Evolutionary conservation across 2,113 vertebrate species (phyloP).

Genomic region (Zosterops hypoxanthus): DNA sequence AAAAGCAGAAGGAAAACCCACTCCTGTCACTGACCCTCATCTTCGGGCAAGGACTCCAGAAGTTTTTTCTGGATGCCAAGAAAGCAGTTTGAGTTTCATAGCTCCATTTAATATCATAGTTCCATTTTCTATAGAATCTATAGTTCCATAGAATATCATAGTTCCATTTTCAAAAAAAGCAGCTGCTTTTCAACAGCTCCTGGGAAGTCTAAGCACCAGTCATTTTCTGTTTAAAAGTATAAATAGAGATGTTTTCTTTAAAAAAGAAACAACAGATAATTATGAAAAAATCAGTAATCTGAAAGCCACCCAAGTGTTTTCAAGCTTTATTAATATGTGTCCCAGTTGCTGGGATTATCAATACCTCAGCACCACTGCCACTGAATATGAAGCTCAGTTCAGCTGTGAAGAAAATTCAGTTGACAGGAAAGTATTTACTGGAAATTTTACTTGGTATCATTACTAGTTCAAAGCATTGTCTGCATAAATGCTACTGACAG

Average conservation of each 20-base stretch:
- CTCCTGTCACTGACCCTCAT: not conserved
- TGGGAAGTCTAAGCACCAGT: not conserved
- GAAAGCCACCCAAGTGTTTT: not conserved
- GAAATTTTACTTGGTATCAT: conserved; percentile 13
- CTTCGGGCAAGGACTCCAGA: not conserved
- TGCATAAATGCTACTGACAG: conserved; percentile 37
- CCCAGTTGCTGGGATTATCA: not conserved
- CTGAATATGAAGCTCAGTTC: not conserved
- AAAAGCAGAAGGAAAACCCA: not conserved
- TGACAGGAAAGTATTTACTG: conserved; percentile 1
- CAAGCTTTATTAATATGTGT: not conserved
- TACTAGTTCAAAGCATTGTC: conserved; percentile 49
- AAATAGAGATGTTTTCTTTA: not conserved
- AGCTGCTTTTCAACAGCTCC: not conserved
- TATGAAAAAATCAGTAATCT: not conserved
- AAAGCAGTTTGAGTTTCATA: not conserved
- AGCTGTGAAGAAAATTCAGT: conserved; percentile 8
- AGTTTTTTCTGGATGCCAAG: not conserved
- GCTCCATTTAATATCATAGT: not conserved
- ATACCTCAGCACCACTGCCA: not conserved
- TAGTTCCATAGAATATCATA: not conserved
- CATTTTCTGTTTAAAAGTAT: not conserved
- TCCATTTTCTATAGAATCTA: not conserved
- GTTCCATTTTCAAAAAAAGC: not conserved
- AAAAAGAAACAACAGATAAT: not conserved